phyloP scores from a whole-genome alignment of 2,888 invertebrate species.

The Rotaria magnacalcarata region DNA sequence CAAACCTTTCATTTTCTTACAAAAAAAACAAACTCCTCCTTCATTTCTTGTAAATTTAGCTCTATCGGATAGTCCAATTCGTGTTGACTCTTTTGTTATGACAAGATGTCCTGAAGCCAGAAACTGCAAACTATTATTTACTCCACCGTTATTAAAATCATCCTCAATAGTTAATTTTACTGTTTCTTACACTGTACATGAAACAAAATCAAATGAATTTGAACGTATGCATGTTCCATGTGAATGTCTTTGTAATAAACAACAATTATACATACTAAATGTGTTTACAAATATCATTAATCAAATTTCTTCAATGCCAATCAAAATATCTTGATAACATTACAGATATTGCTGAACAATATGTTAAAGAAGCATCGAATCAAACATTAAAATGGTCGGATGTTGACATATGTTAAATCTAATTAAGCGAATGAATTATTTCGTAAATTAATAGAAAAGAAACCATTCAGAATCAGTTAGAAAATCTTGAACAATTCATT shows the following conservation, averaged over 20 bases:
- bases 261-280: slow-evolving; percentile 14
- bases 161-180: slow-evolving; percentile 23
- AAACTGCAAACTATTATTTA: slow-evolving; percentile 9
- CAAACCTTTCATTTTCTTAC: too few species aligned
- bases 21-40: not conserved
- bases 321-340: not conserved
- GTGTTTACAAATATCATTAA: not conserved
- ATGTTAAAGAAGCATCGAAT: not conserved
- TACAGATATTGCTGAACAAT: slow-evolving; percentile 1
- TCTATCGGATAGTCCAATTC: not conserved
- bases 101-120: not conserved
- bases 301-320: slow-evolving; percentile 28
- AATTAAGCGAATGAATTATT: not conserved
- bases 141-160: not conserved
- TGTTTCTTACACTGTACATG: not conserved
- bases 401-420: not conserved
- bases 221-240: not conserved
- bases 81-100: slow-evolving; percentile 23
- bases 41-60: not conserved
- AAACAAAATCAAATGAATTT: not conserved
- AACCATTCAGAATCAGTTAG: not conserved
- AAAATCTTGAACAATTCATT: slow-evolving; percentile 9
- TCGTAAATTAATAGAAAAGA: not conserved
- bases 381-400: not conserved
- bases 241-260: slow-evolving; percentile 10